These are phyloP conservation scores for Sesia bembeciformis DNA, from an alignment of 2,888 invertebrate genomes.

Conservation along the genomic window DNA sequence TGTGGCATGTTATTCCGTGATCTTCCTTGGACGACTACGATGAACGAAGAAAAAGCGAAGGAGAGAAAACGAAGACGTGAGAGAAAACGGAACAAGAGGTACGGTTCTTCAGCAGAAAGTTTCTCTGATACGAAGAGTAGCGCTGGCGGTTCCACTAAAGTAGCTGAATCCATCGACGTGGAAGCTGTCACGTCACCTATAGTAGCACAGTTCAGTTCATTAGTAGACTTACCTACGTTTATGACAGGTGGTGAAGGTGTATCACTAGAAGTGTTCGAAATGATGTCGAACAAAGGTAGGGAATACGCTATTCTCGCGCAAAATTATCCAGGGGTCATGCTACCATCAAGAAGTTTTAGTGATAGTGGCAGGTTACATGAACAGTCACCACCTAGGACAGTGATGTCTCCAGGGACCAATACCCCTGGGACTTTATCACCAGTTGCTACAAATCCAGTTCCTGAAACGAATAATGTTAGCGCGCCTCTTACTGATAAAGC, in stretches of 20 bases:
- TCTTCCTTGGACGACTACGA: constrained; percentile 68
- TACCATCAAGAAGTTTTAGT: constrained; percentile 83
- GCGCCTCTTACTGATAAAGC: constrained; percentile 52
- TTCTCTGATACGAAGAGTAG: constrained; percentile 81
- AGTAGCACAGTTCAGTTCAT: constrained; percentile 80
- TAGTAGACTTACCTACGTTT: constrained; percentile 89
- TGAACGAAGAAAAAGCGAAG: constrained; percentile 77
- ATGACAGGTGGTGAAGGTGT: constrained; percentile 85
- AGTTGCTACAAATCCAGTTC: constrained; percentile 23
- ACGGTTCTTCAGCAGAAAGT: constrained; percentile 80
- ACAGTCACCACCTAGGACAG: constrained; percentile 43
- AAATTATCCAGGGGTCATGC: constrained; percentile 83
- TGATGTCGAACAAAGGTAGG: constrained; percentile 79
- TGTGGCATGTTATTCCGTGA: constrained; percentile 89
- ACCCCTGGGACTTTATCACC: constrained; percentile 43
- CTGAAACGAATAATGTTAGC: constrained; percentile 18
- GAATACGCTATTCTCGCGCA: constrained; percentile 82
- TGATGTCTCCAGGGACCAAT: constrained; percentile 35
- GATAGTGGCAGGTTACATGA: constrained; percentile 70
- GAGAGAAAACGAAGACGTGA: constrained; percentile 77
- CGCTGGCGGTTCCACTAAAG: constrained; percentile 74
- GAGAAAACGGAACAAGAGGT: constrained; percentile 69
- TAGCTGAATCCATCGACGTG: constrained; percentile 36
- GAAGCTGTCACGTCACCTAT: constrained; percentile 49
- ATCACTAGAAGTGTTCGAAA: constrained; percentile 83